Conservation (phyloP, 2,113 vertebrate genomes). For the Columba janthina region DNA sequence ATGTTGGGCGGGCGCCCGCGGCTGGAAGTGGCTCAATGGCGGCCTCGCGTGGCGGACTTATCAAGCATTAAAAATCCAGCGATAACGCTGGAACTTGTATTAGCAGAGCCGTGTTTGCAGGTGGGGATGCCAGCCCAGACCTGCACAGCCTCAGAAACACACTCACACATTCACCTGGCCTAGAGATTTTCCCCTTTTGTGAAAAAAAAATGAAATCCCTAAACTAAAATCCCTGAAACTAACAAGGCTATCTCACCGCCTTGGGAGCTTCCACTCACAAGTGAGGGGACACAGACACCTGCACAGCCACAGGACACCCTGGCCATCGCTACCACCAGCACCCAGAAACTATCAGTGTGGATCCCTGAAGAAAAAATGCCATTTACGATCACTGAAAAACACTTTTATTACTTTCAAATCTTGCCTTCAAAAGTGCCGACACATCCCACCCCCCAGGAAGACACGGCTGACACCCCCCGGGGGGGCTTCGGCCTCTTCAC, state of each 20-base stretch:
- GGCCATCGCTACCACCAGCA: neutral
- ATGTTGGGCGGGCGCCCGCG: neutral
- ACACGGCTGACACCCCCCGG: accelerated
- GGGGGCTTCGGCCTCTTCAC: neutral
- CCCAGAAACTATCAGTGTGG: accelerated
- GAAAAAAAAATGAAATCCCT: neutral
- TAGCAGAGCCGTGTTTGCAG: too few species aligned
- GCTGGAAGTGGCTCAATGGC: accelerated
- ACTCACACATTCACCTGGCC: accelerated
- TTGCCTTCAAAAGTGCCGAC: neutral
- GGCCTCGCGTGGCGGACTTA: neutral
- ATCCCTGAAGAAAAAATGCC: neutral
- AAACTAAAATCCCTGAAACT: too few species aligned
- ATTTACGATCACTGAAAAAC: neutral
- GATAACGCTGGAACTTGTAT: too few species aligned
- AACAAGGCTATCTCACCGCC: too few species aligned
- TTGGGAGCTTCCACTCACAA: accelerated
- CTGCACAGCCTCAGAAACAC: too few species aligned
- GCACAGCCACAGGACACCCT: too few species aligned
- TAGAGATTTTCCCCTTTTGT: neutral
- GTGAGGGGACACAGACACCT: accelerated
- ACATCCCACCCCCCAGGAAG: neutral
- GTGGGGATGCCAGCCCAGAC: accelerated
- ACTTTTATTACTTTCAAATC: neutral
- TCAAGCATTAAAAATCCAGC: neutral